These are phyloP conservation scores for Melipona beecheii DNA, from an alignment of 2,888 invertebrate species.

Conservation along the genomic window DNA sequence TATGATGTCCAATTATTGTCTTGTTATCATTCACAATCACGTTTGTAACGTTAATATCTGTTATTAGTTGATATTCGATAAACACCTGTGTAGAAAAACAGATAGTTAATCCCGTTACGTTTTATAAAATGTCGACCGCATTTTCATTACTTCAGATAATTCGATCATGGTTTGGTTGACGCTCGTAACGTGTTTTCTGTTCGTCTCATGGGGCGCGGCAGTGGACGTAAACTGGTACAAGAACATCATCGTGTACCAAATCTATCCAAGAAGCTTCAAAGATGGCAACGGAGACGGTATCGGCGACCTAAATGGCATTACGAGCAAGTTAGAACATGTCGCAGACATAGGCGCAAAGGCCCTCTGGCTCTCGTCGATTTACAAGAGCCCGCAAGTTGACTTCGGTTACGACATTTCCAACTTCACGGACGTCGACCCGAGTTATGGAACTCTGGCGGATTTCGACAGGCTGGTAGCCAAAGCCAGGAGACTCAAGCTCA, in stretches of 20 bases:
- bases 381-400: slow-evolving; percentile 88
- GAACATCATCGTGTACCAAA: slow-evolving; percentile 92
- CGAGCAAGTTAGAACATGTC: slow-evolving; percentile 85
- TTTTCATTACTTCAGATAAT: background rate
- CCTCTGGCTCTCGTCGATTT: slow-evolving; percentile 90
- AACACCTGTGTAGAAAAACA: background rate
- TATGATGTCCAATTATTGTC: no score
- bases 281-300: slow-evolving; percentile 88
- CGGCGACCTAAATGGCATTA: slow-evolving; percentile 81
- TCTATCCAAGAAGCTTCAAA: slow-evolving; percentile 94
- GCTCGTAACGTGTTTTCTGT: background rate
- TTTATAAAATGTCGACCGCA: background rate
- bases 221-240: slow-evolving; percentile 91
- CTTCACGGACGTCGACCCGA: slow-evolving; percentile 86
- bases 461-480: slow-evolving; percentile 84
- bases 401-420: slow-evolving; percentile 88
- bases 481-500: slow-evolving; percentile 82
- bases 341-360: slow-evolving; percentile 87
- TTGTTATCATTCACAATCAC: no score
- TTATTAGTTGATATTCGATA: background rate
- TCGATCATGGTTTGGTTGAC: slow-evolving; percentile 24
- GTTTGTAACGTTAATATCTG: no score
- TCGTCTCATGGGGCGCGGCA: background rate
- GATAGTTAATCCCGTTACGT: background rate
- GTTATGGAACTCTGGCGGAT: slow-evolving; percentile 87